Evolutionary conservation across 2,888 invertebrate species (phyloP).

Genomic region (Buathra laborator): DNA sequence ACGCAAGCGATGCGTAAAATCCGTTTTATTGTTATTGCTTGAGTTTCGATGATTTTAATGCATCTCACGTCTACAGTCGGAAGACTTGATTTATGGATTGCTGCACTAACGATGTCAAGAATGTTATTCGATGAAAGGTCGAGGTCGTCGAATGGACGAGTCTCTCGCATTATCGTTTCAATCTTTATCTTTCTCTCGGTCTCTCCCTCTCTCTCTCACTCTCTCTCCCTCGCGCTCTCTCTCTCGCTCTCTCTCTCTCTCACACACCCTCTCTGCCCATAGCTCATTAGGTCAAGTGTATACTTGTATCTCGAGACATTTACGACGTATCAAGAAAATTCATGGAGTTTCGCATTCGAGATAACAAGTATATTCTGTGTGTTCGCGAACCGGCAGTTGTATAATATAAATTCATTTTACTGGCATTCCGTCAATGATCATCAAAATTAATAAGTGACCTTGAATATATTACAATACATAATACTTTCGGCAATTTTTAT

Average conservation of each 20-base stretch:
- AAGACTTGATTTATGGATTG: constrained; percentile 23
- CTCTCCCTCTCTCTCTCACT: not conserved
- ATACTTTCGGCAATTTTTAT: no score
- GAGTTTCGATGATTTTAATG: not conserved
- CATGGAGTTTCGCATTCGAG: not conserved
- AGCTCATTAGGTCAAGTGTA: constrained; percentile 56
- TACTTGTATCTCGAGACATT: constrained; percentile 23
- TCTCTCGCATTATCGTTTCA: constrained; percentile 39
- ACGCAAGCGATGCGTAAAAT: not conserved
- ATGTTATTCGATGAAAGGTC: constrained; percentile 61
- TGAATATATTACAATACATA: no score
- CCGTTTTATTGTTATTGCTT: not conserved
- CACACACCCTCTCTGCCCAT: not conserved
- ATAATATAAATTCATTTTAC: constrained; percentile 21
- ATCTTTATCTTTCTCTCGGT: constrained; percentile 24
- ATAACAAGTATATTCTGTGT: not conserved
- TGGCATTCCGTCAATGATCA: not conserved
- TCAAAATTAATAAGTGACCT: no score
- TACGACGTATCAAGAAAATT: constrained; percentile 23
- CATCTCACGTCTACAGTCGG: not conserved
- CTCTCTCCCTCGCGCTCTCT: no score
- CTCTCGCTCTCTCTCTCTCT: not conserved
- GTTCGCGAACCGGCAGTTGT: not conserved
- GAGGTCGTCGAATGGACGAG: constrained; percentile 38
- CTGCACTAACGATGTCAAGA: constrained; percentile 25